phyloP scores from a whole-genome alignment of 2,797 vertebrate genomes.

The Leptatherina wallacei region DNA sequence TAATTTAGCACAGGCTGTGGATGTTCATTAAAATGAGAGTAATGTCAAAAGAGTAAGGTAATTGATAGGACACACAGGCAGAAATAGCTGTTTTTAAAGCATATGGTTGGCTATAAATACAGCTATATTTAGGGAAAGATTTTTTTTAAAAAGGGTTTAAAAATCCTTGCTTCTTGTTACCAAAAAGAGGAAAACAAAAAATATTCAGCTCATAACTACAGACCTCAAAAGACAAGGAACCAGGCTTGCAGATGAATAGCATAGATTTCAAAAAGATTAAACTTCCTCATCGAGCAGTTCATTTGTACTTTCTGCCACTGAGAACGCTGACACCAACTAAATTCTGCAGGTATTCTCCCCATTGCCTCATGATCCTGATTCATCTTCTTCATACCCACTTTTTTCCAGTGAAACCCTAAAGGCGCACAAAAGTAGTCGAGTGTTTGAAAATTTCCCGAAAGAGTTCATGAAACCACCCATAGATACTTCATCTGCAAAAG shows the following conservation, averaged over 20 bases:
- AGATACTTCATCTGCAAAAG: constrained; percentile 2
- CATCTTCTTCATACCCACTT: constrained; percentile 41
- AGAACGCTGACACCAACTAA: constrained; percentile 58
- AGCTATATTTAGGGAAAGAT: not conserved
- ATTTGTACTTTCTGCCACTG: constrained; percentile 32
- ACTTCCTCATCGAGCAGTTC: constrained; percentile 29
- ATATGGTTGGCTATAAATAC: not conserved
- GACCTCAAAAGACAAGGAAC: constrained; percentile 7
- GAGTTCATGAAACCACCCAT: constrained; percentile 19
- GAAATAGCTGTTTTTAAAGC: not conserved
- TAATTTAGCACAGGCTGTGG: not conserved
- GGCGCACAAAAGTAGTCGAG: constrained; percentile 17
- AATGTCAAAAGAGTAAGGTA: not conserved
- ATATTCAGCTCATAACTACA: constrained; percentile 8
- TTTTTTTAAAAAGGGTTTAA: not conserved
- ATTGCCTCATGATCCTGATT: constrained; percentile 45
- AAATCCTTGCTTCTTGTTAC: not conserved
- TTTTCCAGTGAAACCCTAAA: constrained; percentile 38
- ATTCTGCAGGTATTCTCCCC: constrained; percentile 39
- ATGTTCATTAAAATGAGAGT: not conserved
- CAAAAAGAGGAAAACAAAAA: constrained; percentile 3
- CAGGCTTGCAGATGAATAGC: constrained; percentile 29
- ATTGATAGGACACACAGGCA: not conserved
- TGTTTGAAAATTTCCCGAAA: constrained; percentile 11
- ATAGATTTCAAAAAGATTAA: constrained; percentile 40